A percentile compares a stretch with the other conserved stretches of the same genome.
phyloP scores from a whole-genome alignment of 1,140 invertebrate species.

The Asobara japonica region DNA sequence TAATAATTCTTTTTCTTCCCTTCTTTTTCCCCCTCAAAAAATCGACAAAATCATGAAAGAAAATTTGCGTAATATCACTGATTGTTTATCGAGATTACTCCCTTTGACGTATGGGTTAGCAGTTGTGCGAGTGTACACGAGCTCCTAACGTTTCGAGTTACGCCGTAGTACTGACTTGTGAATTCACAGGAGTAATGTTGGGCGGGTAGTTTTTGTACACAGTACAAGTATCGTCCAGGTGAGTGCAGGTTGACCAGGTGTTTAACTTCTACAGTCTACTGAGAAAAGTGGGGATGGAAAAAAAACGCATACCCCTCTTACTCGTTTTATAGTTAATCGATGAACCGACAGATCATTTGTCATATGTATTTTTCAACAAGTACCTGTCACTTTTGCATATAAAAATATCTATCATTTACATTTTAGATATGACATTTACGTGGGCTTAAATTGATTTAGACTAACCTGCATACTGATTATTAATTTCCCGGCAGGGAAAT shows the following conservation, averaged over 20 bases:
- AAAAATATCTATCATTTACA: neutral
- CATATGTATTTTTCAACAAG: neutral
- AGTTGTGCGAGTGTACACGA: neutral
- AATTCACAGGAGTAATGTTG: slow-evolving; percentile 27
- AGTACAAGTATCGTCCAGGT: slow-evolving; percentile 31
- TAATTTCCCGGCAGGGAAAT: no score
- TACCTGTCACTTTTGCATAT: neutral
- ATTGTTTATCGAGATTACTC: slow-evolving; percentile 15
- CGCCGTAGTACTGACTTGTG: slow-evolving; percentile 33
- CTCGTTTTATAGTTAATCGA: slow-evolving; percentile 9
- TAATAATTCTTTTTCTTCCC: no score
- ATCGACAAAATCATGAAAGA: neutral
- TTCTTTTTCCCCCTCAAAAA: neutral
- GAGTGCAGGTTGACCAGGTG: slow-evolving; percentile 12
- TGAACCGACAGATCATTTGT: slow-evolving; percentile 14
- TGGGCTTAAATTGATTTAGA: neutral
- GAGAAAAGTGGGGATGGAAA: neutral
- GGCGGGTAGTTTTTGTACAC: slow-evolving; percentile 15
- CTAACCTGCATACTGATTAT: no score
- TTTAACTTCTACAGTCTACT: slow-evolving; percentile 23
- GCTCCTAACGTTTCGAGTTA: slow-evolving; percentile 25
- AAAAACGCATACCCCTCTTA: neutral
- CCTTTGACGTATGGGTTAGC: neutral
- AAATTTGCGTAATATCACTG: neutral
- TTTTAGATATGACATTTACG: slow-evolving; percentile 8